phyloP scores from a whole-genome alignment of 2,797 vertebrate genomes.

The Yasuhikotakia modesta region DNA sequence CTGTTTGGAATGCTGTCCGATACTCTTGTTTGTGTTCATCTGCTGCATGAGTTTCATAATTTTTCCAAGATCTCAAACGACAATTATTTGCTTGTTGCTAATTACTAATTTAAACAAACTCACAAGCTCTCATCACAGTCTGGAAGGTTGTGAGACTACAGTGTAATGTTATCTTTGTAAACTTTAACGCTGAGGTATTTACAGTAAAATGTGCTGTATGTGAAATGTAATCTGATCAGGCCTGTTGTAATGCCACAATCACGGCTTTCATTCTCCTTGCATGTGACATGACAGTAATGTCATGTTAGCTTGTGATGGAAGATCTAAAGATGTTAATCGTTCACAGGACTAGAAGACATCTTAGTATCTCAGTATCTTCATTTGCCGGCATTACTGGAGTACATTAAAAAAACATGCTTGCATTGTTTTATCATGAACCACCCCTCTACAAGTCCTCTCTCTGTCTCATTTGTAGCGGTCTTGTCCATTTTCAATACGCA shows the following conservation, averaged over 20 bases:
- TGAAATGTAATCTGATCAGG: conserved; percentile 2
- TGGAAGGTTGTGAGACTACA: background rate
- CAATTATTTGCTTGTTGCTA: background rate
- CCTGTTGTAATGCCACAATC: conserved; percentile 21
- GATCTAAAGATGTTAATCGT: conserved; percentile 33
- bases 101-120: background rate
- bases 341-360: conserved; percentile 19
- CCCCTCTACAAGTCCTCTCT: conserved; percentile 43
- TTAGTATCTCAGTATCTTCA: background rate
- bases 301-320: conserved; percentile 19
- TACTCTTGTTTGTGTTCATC: conserved; percentile 48
- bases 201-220: background rate
- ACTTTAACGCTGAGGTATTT: background rate
- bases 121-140: no score
- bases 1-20: conserved; percentile 47
- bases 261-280: conserved; percentile 13
- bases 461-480: conserved; percentile 57
- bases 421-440: conserved; percentile 48
- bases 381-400: conserved; percentile 48
- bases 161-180: background rate
- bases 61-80: background rate
- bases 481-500: conserved; percentile 51
- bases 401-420: conserved; percentile 41
- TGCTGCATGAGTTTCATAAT: conserved; percentile 41
- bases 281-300: conserved; percentile 16